Evolutionary conservation across 2,797 vertebrate genomes (phyloP), one percentile per base, ranked within the genome.

Genomic region (Pangasius mekongensis): DNA sequence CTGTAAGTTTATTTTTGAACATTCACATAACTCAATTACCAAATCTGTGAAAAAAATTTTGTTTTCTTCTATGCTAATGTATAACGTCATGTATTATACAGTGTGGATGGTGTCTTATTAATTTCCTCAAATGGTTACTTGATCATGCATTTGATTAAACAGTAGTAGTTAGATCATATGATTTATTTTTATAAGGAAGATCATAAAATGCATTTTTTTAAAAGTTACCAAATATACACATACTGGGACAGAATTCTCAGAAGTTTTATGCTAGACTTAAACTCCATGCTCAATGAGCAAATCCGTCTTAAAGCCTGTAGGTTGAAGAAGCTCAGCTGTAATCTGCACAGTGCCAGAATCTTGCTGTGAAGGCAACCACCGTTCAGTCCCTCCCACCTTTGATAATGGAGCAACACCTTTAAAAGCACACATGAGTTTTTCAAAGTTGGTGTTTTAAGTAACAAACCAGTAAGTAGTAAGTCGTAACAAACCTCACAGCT

Each of bases 331-430:
- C 83, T 85, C 76, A 73, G 84, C 84, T 90, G 80, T 92, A 91
- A 92, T 92, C 89, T 91, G 89, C 87, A 85, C 83, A 87, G 85
- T 78, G 49, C 86, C 89, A 66, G 87, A 92, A 89, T 90, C 89
- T 88, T 76, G 56, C 87, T 69, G 82, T 80, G 85, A 89, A 89
- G 74, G 86, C 90, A 82, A 67, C 27, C 85, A 89, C 58, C 62
- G 52, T 84, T 92, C 81, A 77, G 22, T 80, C 71, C 88, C 76
- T 89, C 88, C 84, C 86, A 85, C 77, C 47, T 86, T 43, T 39
- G 85, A 91, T 87, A 89, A 91, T 83, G 66, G 77, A 86, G 64
- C 77, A 74, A 73, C 66, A 60, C 58, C 77, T 86, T 84, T 78
- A 77, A 73, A 88, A 87, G 74, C 64, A 52, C 64, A 39, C 62